Base-by-base conservation (phyloP, 2,888 invertebrate species). In the Lepetodrilus schrolli region DNA sequence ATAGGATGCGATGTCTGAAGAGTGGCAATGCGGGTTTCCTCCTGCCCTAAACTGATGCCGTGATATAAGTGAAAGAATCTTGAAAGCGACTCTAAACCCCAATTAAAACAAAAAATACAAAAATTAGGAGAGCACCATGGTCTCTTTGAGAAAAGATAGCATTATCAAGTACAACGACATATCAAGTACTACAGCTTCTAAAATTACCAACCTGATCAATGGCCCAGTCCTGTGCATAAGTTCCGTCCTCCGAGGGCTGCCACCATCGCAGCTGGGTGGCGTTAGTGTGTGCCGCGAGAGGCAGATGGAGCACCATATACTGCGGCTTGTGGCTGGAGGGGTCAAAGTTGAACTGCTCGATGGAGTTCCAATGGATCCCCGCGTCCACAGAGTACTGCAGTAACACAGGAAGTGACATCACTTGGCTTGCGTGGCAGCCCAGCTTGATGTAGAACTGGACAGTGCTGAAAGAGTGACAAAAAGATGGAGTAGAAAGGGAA, bases 181-280 rank as follows among this genome's bases (percentile, higher is more conserved):
- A n/a, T n/a, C n/a, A n/a, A n/a, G n/a, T n/a, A n/a, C n/a, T n/a
- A n/a, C n/a, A n/a, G n/a, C n/a, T n/a, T n/a, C n/a, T n/a, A n/a
- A n/a, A n/a, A n/a, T n/a, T n/a, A n/a, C 36, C 70, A 74, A 91
- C 91, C 87, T 91, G 90, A 78, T 91, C 91, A 20, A 91, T 84
- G 2, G 91, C 91, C 91, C 91, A 91, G 66, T 87, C 84, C 43
- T 87, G 87, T 26, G 78, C 69, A 74, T 85, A 89, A 3, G 75
- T 82, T 8, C 90, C 90, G 80, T 86, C 80, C 10, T 74, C 48
- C 0, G 88, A 87, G 0, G 90, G 89, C 76, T 90, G 90, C 86
- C 88, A 89, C 90, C 90, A 91, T 23, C 90, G 78, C 4, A 91
- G 58, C 66, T 86, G 83, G 4, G 89, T 87, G 34, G 87, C 78